A percentile compares a stretch with the other conserved stretches of the same genome.
phyloP scores from a whole-genome alignment of 1,140 invertebrate genomes.

The Stegodyphus dumicola region DNA sequence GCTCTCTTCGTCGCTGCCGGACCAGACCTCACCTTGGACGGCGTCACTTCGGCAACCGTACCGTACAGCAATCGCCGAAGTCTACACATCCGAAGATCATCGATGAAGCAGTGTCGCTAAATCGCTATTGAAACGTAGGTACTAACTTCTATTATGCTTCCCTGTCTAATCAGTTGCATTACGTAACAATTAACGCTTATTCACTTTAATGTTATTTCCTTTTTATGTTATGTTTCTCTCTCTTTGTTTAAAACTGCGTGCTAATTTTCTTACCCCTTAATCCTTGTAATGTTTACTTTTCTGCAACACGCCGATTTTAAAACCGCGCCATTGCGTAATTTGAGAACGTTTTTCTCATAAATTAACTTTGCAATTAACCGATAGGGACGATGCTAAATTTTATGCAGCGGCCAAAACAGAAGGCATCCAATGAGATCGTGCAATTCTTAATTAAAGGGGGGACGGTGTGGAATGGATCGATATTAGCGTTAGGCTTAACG shows the following conservation, averaged over 20 bases:
- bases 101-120: too few relatives aligned
- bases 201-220: background rate
- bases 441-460: slow-evolving; percentile 55
- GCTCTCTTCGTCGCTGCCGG: background rate
- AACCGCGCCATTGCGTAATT: background rate
- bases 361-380: slow-evolving; percentile 55
- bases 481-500: slow-evolving; percentile 48
- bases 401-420: slow-evolving; percentile 26
- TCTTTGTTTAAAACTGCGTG: background rate
- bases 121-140: background rate
- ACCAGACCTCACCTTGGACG: slow-evolving; percentile 13
- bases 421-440: slow-evolving; percentile 51
- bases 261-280: background rate
- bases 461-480: slow-evolving; percentile 27
- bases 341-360: slow-evolving; percentile 20
- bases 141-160: slow-evolving; percentile 1
- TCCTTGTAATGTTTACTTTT: background rate
- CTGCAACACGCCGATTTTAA: background rate
- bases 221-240: too few relatives aligned
- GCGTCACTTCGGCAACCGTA: background rate
- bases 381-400: slow-evolving; percentile 29
- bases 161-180: background rate
- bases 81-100: background rate
- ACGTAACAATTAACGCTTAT: slow-evolving; percentile 9
- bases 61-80: background rate